A percentile compares a stretch with the other conserved stretches of the same genome.
These are phyloP conservation scores for Alloscopus bannaensis DNA, from an alignment of 2,888 invertebrate genomes.

Conservation along the genomic window DNA sequence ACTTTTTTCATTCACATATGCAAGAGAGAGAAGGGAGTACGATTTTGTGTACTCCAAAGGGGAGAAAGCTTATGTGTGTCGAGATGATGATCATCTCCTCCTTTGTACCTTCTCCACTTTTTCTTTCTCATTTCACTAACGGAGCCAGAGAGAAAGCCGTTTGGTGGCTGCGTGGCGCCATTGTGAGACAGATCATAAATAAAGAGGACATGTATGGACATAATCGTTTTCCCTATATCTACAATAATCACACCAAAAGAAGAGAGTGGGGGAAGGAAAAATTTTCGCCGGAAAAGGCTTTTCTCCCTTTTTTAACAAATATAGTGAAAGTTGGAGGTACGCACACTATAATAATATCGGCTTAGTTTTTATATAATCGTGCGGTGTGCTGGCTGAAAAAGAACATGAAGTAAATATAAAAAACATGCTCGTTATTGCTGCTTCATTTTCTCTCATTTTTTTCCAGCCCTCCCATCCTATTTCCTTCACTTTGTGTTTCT, in stretches of 20 bases:
- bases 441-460: constrained; percentile 58
- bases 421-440: constrained; percentile 60
- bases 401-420: constrained; percentile 52
- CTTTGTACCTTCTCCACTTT: too few relatives aligned
- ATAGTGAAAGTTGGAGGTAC: neutral
- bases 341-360: constrained; percentile 16
- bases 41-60: constrained; percentile 14
- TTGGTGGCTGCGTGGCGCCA: constrained; percentile 52
- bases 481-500: neutral
- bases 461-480: constrained; percentile 25
- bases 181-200: constrained; percentile 63
- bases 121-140: constrained; percentile 30
- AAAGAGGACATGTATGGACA: constrained; percentile 56
- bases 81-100: constrained; percentile 39
- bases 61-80: constrained; percentile 15
- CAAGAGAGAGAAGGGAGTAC: too few relatives aligned
- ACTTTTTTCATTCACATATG: neutral
- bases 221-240: constrained; percentile 54
- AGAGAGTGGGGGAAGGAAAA: constrained; percentile 24
- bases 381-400: constrained; percentile 27
- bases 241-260: constrained; percentile 29
- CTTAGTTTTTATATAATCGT: constrained; percentile 8
- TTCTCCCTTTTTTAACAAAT: constrained; percentile 18
- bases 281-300: constrained; percentile 52
- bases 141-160: neutral